Conservation (phyloP, 2,888 invertebrate genomes). For the Netelia melanura region DNA sequence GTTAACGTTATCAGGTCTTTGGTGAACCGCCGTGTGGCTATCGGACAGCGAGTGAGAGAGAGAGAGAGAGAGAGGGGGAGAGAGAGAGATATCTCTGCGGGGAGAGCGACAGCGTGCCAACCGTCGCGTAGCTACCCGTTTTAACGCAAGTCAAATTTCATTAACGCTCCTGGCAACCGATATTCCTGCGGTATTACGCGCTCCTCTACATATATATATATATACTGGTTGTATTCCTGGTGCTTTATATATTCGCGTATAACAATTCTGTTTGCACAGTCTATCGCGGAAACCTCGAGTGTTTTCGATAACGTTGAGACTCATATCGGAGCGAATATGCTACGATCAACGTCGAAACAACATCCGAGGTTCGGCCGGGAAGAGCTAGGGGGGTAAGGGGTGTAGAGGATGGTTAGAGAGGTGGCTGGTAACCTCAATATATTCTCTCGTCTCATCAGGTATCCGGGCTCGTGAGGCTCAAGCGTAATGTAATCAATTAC, state of each 20-base stretch:
- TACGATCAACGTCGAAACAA: conserved; percentile 38
- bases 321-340: conserved; percentile 41
- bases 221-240: conserved; percentile 3
- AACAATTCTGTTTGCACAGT: conserved; percentile 41
- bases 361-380: background rate
- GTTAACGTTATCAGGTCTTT: conserved; percentile 65
- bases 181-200: conserved; percentile 67
- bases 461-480: conserved; percentile 33
- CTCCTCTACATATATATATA: conserved; percentile 33
- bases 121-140: conserved; percentile 54
- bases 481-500: conserved; percentile 57
- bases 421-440: conserved; percentile 29
- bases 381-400: no score
- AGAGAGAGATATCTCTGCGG: conserved; percentile 29
- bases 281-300: conserved; percentile 59
- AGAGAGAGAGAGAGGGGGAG: conserved; percentile 8
- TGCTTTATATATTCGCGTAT: conserved; percentile 14
- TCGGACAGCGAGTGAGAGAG: conserved; percentile 23
- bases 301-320: conserved; percentile 63
- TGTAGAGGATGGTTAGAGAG: background rate
- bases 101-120: conserved; percentile 48
- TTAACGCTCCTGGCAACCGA: conserved; percentile 68
- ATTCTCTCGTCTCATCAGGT: conserved; percentile 49
- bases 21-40: conserved; percentile 62
- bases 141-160: conserved; percentile 70